Evolutionary conservation across 2,797 vertebrate genomes (phyloP), one percentile per base, ranked within the genome.

Genomic region (Pristis pectinata): DNA sequence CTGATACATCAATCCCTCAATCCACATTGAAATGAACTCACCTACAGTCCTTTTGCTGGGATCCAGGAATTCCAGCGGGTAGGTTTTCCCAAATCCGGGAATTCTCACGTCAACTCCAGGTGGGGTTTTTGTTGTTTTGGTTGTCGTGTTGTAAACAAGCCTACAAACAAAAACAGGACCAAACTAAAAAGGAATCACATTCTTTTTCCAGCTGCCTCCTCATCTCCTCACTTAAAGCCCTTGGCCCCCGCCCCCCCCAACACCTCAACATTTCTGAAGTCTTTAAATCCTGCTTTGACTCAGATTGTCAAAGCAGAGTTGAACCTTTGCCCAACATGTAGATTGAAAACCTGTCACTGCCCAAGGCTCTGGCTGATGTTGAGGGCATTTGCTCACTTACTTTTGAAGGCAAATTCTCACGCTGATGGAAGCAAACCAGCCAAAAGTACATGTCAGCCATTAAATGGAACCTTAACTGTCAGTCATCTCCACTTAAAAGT

Each of bases 81-180:
- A 99, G 0, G 99, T 99, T 95, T 98, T 94, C 56, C 99, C 99
- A 80, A 99, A 99, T n/a, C 99, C 99, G 0, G 99, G 99, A 37
- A 99, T 98, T 85, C 97, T 97, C 59, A 99, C 96, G 92, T 98
- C 97, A 95, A 99, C 99, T 22, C 99, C 99, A 0, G 98, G 97
- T 0, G 99, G 99, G 37, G 98, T 96, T 1, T 97, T 97, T 44
- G 97, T 98, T 89, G 95, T 94, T 95, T 97, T 97, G 94, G 97
- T 98, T 64, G 98, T 98, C 94, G 94, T 96, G 96, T 99, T 99
- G 96, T 99, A 99, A 61, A 99, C 97, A 95, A 99, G 95, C 96
- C 99, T 99, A 94, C 91, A 72, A 70, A 95, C 59, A 94, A 67
- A 79, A 24, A 27, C 10, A 27, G 1, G 0, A 34, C 37, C 53